These are phyloP conservation scores for Carduelis carduelis DNA, from an alignment of 2,797 vertebrate genomes.

Conservation along the genomic window DNA sequence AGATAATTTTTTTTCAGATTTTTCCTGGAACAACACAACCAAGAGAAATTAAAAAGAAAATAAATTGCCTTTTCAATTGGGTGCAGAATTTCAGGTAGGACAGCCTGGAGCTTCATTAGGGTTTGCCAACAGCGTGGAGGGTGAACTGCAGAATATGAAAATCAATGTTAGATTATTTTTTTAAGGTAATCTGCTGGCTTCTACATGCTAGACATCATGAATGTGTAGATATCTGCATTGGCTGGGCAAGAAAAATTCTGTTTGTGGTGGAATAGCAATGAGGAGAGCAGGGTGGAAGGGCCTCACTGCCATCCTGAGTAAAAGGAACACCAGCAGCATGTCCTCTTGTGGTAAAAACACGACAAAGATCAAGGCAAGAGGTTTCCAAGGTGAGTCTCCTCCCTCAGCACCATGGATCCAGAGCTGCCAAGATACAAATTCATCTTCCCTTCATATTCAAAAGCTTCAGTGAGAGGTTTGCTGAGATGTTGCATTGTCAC, in stretches of 20 bases:
- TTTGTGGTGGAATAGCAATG: not conserved
- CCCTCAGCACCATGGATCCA: fast-evolving
- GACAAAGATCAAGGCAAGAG: not conserved
- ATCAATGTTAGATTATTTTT: not conserved
- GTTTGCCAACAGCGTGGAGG: not conserved
- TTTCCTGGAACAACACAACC: not conserved
- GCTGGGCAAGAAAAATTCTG: not conserved
- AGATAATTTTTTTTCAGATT: not conserved
- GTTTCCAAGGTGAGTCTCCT: not conserved
- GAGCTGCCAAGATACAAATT: not conserved
- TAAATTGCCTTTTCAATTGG: fast-evolving
- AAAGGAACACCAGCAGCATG: not conserved
- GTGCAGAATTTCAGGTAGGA: not conserved
- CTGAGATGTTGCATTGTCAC: not conserved
- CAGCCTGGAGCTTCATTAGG: not conserved
- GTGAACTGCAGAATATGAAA: not conserved
- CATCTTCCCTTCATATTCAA: not conserved
- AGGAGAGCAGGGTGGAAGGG: not conserved
- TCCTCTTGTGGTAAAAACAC: fast-evolving
- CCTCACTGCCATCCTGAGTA: fast-evolving
- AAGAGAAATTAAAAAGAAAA: not conserved
- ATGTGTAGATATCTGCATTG: fast-evolving
- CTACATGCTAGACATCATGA: not conserved
- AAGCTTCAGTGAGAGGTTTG: not conserved
- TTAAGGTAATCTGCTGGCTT: not conserved